These are phyloP conservation scores for Athalia cordata DNA, from an alignment of 2,888 invertebrate species.

Conservation along the genomic window DNA sequence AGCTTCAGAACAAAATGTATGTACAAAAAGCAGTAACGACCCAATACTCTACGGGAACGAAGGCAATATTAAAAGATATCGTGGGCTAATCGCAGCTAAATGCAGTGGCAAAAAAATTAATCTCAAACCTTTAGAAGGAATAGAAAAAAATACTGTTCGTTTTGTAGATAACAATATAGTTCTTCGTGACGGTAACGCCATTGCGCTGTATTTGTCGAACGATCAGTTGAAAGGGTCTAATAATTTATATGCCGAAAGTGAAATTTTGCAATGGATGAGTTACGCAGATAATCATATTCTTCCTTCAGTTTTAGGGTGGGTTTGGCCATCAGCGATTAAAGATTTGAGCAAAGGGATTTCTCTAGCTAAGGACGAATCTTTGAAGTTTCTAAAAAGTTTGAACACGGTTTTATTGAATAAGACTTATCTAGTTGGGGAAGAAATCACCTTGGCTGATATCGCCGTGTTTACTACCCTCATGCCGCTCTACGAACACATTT, in stretches of 20 bases:
- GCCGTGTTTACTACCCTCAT: conserved; percentile 66
- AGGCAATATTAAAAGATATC: conserved; percentile 58
- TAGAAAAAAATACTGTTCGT: conserved; percentile 47
- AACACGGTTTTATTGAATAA: conserved; percentile 65
- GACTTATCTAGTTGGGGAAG: conserved; percentile 72
- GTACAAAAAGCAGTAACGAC: not conserved
- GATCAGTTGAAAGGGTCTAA: conserved; percentile 62
- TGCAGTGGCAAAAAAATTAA: conserved; percentile 61
- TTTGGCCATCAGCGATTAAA: conserved; percentile 52
- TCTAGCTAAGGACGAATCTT: conserved; percentile 61
- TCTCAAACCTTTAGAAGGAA: conserved; percentile 48
- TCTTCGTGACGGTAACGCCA: conserved; percentile 66
- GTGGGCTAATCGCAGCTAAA: conserved; percentile 63
- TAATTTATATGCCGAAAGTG: conserved; percentile 61
- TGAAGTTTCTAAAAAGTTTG: conserved; percentile 60
- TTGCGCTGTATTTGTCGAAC: conserved; percentile 68
- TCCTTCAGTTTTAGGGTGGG: conserved; percentile 64
- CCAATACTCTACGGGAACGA: conserved; percentile 56
- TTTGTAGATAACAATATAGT: conserved; percentile 57
- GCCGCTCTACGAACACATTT: conserved; percentile 67
- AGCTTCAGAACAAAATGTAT: not conserved
- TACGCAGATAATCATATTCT: conserved; percentile 70
- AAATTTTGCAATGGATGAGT: conserved; percentile 72
- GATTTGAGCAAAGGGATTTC: conserved; percentile 45
- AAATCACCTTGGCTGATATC: conserved; percentile 73